phyloP scores from a whole-genome alignment of 2,113 vertebrate genomes.

The Hydrolagus affinis region DNA sequence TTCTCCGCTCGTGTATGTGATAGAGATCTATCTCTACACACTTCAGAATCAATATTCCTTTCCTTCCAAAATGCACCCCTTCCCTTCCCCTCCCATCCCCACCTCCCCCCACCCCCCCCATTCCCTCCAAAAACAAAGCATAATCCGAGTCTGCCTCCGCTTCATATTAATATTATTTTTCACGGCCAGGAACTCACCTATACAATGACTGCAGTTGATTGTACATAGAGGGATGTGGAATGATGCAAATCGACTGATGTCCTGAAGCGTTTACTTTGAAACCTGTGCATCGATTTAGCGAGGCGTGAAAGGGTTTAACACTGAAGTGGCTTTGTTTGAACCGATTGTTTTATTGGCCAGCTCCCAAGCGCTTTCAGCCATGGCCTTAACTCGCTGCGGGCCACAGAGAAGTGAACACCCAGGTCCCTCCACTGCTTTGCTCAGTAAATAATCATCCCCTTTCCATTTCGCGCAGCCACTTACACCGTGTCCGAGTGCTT shows the following conservation, averaged over 20 bases:
- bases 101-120: no score
- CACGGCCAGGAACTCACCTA: neutral
- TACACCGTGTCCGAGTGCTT: no score
- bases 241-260: neutral
- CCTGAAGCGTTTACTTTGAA: neutral
- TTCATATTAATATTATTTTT: neutral
- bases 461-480: no score
- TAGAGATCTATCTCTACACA: no score
- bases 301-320: conserved; percentile 3
- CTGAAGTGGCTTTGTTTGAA: neutral
- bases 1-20: neutral
- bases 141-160: neutral
- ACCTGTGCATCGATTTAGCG: neutral
- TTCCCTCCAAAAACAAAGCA: neutral
- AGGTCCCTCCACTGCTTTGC: no score
- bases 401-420: neutral
- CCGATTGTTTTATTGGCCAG: neutral
- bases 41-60: neutral
- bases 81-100: no score
- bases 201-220: neutral
- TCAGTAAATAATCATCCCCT: no score
- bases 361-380: neutral
- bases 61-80: no score
- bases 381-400: neutral
- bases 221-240: neutral